phyloP scores from a whole-genome alignment of 2,888 invertebrate genomes.

The Macaria liturata region DNA sequence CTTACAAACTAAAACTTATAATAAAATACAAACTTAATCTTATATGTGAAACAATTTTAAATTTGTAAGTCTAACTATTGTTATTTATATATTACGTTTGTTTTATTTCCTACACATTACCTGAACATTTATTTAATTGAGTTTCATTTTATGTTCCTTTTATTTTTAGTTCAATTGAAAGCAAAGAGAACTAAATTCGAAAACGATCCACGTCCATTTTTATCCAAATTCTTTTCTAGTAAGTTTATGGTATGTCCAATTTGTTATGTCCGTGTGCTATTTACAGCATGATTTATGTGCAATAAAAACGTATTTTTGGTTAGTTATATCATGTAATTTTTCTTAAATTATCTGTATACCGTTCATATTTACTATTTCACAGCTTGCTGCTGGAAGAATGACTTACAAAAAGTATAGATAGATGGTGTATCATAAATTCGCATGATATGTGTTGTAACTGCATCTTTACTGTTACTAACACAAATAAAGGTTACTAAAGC shows the following conservation, averaged over 20 bases:
- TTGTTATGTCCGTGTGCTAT: conserved; percentile 34
- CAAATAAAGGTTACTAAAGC: neutral
- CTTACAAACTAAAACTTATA: too few species aligned
- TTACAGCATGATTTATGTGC: conserved; percentile 26
- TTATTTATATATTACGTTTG: too few species aligned
- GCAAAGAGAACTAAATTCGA: conserved; percentile 46
- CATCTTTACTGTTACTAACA: neutral
- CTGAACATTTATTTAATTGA: neutral
- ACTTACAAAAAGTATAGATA: too few species aligned
- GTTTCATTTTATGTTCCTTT: conserved; percentile 7
- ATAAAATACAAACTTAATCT: too few species aligned
- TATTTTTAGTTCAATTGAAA: conserved; percentile 63
- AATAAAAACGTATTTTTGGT: neutral
- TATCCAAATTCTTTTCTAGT: conserved; percentile 58
- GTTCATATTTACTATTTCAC: too few species aligned
- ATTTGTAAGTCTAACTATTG: too few species aligned
- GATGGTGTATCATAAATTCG: too few species aligned
- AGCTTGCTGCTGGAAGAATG: too few species aligned
- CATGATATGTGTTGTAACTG: too few species aligned
- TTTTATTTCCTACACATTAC: too few species aligned
- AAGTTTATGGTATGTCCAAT: conserved; percentile 47
- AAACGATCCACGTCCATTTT: conserved; percentile 53
- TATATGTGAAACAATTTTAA: too few species aligned
- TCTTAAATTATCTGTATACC: too few species aligned
- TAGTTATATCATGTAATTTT: neutral